A percentile compares a stretch with the other conserved stretches of the same genome.
phyloP scores from a whole-genome alignment of 1,140 invertebrate genomes.

The Drosophila triauraria region DNA sequence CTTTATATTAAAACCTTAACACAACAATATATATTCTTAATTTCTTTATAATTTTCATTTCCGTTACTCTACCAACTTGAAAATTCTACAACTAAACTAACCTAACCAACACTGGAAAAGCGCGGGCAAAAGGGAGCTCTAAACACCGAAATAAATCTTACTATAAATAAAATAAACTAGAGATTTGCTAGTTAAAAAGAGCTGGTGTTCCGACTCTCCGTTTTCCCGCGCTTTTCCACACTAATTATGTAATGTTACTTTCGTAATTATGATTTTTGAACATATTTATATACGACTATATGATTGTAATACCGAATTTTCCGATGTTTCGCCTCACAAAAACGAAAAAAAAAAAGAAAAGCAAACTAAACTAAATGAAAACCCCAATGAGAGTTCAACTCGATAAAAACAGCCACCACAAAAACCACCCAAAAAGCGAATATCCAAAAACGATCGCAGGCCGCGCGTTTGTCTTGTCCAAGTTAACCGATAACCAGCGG shows the following conservation, averaged over 20 bases:
- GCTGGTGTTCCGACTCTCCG: constrained; percentile 6
- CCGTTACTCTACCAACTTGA: constrained; percentile 49
- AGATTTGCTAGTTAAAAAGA: constrained; percentile 1
- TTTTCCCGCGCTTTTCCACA: constrained; percentile 28
- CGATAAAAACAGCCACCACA: constrained; percentile 32
- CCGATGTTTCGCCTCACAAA: constrained; percentile 85
- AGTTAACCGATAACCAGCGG: constrained; percentile 35
- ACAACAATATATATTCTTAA: constrained; percentile 67
- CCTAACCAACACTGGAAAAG: constrained; percentile 26
- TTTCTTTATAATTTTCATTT: constrained; percentile 67
- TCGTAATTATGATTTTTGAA: constrained; percentile 77
- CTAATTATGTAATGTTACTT: constrained; percentile 73
- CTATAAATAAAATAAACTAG: background rate
- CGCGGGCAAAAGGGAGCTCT: constrained; percentile 5
- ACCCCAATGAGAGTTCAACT: constrained; percentile 39
- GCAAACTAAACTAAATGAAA: constrained; percentile 51
- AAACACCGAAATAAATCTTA: constrained; percentile 6
- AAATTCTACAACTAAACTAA: constrained; percentile 55
- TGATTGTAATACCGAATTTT: constrained; percentile 85
- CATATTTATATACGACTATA: constrained; percentile 57
- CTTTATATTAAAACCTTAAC: constrained; percentile 71
- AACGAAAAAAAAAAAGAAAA: constrained; percentile 59
- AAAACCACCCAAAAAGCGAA: constrained; percentile 61
- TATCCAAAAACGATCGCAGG: constrained; percentile 60
- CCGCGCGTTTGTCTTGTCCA: constrained; percentile 57